Evolutionary conservation across 2,888 invertebrate genomes (phyloP).

Genomic region (Laothoe populi): DNA sequence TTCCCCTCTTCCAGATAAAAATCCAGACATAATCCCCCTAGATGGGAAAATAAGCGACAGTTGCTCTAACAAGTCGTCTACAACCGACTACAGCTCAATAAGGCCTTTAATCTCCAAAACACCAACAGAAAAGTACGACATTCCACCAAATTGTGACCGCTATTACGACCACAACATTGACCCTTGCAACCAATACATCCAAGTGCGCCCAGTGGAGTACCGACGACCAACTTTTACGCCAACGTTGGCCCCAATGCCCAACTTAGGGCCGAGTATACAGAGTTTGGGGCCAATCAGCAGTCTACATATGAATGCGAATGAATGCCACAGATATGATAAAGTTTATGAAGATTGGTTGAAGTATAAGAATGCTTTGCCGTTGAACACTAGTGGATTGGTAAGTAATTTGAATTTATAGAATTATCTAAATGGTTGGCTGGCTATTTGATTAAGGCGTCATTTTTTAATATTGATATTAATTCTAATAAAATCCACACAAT

Average conservation of each 20-base stretch:
- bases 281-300: conserved; percentile 60
- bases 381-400: conserved; percentile 76
- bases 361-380: conserved; percentile 77
- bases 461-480: too few relatives aligned
- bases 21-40: conserved; percentile 79
- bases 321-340: conserved; percentile 73
- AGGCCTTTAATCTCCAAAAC: conserved; percentile 72
- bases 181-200: conserved; percentile 71
- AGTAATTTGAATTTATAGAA: conserved; percentile 52
- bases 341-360: conserved; percentile 85
- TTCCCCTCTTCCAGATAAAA: conserved; percentile 66
- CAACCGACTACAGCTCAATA: conserved; percentile 75
- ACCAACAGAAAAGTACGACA: conserved; percentile 69
- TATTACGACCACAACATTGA: conserved; percentile 73
- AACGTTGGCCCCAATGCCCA: conserved; percentile 56
- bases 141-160: conserved; percentile 63
- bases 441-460: too few relatives aligned
- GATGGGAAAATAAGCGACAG: conserved; percentile 79
- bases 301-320: conserved; percentile 58
- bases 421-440: too few relatives aligned
- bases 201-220: conserved; percentile 71
- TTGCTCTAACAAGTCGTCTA: conserved; percentile 76
- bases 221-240: conserved; percentile 59
- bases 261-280: conserved; percentile 62
- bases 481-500: too few relatives aligned